A percentile compares a stretch with the other conserved stretches of the same genome.
Conservation (phyloP, 1,140 invertebrate genomes). For the Hesperophylax magnus region DNA sequence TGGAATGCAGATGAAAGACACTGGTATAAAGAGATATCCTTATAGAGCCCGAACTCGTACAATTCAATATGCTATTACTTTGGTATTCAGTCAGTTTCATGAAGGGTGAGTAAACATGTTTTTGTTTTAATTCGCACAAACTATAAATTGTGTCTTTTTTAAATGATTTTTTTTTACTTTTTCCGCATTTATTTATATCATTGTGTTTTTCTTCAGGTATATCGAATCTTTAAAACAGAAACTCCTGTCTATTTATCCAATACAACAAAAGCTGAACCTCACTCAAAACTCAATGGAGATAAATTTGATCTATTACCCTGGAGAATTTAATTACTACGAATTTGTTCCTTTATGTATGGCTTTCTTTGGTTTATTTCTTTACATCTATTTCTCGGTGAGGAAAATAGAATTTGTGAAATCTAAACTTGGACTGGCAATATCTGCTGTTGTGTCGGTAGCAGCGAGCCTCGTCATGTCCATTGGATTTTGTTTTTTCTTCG, state of each 20-base stretch:
- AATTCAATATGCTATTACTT: conserved; percentile 91
- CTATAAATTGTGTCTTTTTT: background rate
- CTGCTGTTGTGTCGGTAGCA: conserved; percentile 90
- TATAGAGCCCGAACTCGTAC: conserved; percentile 85
- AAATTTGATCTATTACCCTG: conserved; percentile 88
- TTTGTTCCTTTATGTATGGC: conserved; percentile 87
- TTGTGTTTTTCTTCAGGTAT: conserved; percentile 75
- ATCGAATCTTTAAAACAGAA: conserved; percentile 81
- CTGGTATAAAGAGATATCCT: conserved; percentile 90
- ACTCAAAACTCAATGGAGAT: conserved; percentile 68
- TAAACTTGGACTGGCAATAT: conserved; percentile 91
- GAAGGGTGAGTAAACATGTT: conserved; percentile 70
- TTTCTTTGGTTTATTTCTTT: conserved; percentile 89
- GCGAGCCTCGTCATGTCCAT: conserved; percentile 94
- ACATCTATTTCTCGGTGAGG: conserved; percentile 95
- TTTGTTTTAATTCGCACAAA: background rate
- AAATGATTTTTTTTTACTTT: background rate
- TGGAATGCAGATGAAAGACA: conserved; percentile 91
- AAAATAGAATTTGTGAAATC: conserved; percentile 96
- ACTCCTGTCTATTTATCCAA: conserved; percentile 79
- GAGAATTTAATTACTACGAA: conserved; percentile 89
- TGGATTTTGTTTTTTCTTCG: conserved; percentile 95
- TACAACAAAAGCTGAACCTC: conserved; percentile 72
- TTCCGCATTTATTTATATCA: too few species aligned
- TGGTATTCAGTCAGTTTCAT: conserved; percentile 88